A percentile compares a stretch with the other conserved stretches of the same genome.
Evolutionary conservation across 2,113 vertebrate species (phyloP).

Genomic region (Pterocles burchelli): DNA sequence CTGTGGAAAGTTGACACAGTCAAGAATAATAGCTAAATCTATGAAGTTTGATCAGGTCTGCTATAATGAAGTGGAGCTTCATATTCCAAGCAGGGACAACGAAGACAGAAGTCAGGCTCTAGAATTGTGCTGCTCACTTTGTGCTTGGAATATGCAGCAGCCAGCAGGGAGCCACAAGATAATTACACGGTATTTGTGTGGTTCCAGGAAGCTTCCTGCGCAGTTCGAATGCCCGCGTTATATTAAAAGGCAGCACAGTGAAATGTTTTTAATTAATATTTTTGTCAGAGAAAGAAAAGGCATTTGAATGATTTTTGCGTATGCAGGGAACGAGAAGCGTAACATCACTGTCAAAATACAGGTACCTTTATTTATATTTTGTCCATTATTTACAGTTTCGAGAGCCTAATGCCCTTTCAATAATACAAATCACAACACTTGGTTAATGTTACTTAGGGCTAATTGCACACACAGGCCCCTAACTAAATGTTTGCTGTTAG

Average conservation of each 20-base stretch:
- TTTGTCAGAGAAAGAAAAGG: slow-evolving; percentile 87
- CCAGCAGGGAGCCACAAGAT: slow-evolving; percentile 88
- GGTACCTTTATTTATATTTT: slow-evolving; percentile 83
- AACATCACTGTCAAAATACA: slow-evolving; percentile 84
- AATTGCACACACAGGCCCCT: slow-evolving; percentile 65
- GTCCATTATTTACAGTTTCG: slow-evolving; percentile 75
- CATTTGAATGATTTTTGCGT: slow-evolving; percentile 84
- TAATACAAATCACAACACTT: slow-evolving; percentile 67
- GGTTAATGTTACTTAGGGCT: slow-evolving; percentile 65
- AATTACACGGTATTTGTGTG: slow-evolving; percentile 94
- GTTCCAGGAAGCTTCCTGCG: slow-evolving; percentile 86
- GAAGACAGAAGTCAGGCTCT: slow-evolving; percentile 85
- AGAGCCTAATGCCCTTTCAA: slow-evolving; percentile 71
- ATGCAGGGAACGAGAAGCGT: slow-evolving; percentile 75
- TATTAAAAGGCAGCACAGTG: slow-evolving; percentile 88
- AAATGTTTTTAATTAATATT: slow-evolving; percentile 94
- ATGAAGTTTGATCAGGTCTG: slow-evolving; percentile 93
- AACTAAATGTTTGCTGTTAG: slow-evolving; percentile 67
- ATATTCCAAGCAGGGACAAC: slow-evolving; percentile 89
- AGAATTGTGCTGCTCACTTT: slow-evolving; percentile 85
- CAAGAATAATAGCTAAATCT: slow-evolving; percentile 93
- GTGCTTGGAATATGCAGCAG: slow-evolving; percentile 88
- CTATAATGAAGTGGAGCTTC: slow-evolving; percentile 91
- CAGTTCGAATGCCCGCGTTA: slow-evolving; percentile 86
- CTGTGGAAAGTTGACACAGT: slow-evolving; percentile 85